Percentiles rank a stretch among this genome's conserved stretches.
Conservation (phyloP, 2,888 invertebrate species). For the Epinotia demarniana region DNA sequence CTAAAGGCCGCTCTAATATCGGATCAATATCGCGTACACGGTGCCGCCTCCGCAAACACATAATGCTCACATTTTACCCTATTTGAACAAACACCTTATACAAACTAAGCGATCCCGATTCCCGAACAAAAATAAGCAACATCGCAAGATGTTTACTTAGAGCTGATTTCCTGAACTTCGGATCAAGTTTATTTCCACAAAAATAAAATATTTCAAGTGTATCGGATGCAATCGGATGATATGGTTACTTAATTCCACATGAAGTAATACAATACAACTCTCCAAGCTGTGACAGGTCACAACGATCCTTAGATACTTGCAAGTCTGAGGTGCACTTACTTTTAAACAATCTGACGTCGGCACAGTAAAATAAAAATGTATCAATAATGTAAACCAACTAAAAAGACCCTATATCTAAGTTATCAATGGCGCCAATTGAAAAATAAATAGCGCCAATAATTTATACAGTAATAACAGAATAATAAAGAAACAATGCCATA, state of each 20-base stretch:
- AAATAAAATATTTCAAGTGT: not conserved
- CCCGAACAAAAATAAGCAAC: not conserved
- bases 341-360: not conserved
- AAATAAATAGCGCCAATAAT: not conserved
- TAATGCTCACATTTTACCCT: not conserved
- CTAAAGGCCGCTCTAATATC: slow-evolving; percentile 3
- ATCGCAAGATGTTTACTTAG: not conserved
- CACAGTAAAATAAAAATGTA: not conserved
- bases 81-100: not conserved
- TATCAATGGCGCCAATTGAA: too few relatives aligned
- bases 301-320: too few relatives aligned
- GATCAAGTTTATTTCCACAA: not conserved
- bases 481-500: not conserved
- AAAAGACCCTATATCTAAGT: too few relatives aligned
- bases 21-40: slow-evolving; percentile 29
- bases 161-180: not conserved
- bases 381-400: too few relatives aligned
- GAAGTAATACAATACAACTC: too few relatives aligned
- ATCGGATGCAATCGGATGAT: not conserved
- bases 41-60: not conserved
- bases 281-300: too few relatives aligned
- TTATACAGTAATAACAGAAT: not conserved
- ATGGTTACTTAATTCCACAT: too few relatives aligned
- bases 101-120: not conserved
- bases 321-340: not conserved